phyloP scores from a whole-genome alignment of 2,888 invertebrate genomes.

The Alentia gelatinosa region DNA sequence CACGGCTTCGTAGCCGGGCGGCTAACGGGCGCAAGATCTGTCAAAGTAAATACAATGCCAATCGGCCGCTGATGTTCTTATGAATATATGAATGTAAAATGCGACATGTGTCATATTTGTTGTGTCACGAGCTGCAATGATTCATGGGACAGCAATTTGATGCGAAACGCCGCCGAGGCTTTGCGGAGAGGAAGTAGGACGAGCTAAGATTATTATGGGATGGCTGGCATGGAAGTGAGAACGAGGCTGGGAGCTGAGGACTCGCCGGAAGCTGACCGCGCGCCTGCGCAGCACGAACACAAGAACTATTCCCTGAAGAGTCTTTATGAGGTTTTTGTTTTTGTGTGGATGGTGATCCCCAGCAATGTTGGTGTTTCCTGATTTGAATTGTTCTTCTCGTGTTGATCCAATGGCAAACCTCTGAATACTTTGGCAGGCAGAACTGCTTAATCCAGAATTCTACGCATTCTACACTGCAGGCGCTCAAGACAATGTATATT shows the following conservation, averaged over 20 bases:
- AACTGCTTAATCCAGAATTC: not conserved
- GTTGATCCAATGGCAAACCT: too few relatives aligned
- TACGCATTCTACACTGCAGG: not conserved
- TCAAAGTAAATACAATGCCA: slow-evolving; percentile 56
- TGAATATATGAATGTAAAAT: slow-evolving; percentile 55
- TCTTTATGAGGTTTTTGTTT: not conserved
- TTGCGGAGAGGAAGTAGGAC: slow-evolving; percentile 9
- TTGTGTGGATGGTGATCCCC: not conserved
- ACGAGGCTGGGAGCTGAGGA: slow-evolving; percentile 37
- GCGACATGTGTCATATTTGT: slow-evolving; percentile 57
- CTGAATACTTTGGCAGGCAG: too few relatives aligned
- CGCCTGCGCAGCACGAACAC: not conserved
- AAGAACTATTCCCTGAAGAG: not conserved
- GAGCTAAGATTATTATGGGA: slow-evolving; percentile 19
- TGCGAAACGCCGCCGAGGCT: not conserved
- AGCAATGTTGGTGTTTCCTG: slow-evolving; percentile 10
- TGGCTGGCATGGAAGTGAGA: not conserved
- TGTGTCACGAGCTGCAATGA: slow-evolving; percentile 49
- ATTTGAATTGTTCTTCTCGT: not conserved
- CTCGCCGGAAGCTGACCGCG: not conserved
- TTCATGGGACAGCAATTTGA: slow-evolving; percentile 52
- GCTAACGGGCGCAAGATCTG: slow-evolving; percentile 44
- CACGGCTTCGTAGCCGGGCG: not conserved
- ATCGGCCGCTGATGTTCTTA: slow-evolving; percentile 55
- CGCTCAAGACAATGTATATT: not conserved